phyloP scores from a whole-genome alignment of 2,113 vertebrate species.

The Sinocyclocheilus grahami region DNA sequence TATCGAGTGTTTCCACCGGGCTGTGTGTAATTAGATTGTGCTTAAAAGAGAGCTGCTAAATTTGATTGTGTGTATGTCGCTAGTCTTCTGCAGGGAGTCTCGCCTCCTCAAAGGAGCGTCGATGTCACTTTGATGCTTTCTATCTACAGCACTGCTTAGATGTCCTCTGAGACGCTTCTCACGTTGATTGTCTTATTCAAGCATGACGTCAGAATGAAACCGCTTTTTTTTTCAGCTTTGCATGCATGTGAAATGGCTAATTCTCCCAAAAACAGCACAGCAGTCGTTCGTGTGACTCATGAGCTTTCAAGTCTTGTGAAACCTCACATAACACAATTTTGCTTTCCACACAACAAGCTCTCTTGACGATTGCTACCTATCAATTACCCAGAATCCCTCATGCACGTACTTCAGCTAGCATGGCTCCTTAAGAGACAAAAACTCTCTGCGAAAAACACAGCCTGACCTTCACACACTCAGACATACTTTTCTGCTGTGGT shows the following conservation, averaged over 20 bases:
- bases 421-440: neutral
- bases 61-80: conserved; percentile 73
- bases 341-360: neutral
- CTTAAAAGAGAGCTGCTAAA: conserved; percentile 70
- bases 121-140: conserved; percentile 21
- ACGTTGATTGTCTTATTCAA: neutral
- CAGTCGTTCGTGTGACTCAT: neutral
- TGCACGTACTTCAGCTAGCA: neutral
- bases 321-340: neutral
- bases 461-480: conserved; percentile 23
- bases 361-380: conserved; percentile 6
- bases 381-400: conserved; percentile 5
- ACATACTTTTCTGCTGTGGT: neutral
- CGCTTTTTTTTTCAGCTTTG: neutral
- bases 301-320: neutral
- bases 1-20: conserved; percentile 70
- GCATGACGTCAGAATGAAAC: neutral
- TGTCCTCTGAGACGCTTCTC: neutral
- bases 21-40: conserved; percentile 73
- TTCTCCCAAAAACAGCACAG: neutral
- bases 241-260: neutral
- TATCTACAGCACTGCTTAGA: neutral
- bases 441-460: neutral
- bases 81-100: conserved; percentile 59
- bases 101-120: conserved; percentile 5